These are phyloP conservation scores for Hirtodrosophila trivittata DNA, from an alignment of 2,888 invertebrate genomes.

Conservation along the genomic window DNA sequence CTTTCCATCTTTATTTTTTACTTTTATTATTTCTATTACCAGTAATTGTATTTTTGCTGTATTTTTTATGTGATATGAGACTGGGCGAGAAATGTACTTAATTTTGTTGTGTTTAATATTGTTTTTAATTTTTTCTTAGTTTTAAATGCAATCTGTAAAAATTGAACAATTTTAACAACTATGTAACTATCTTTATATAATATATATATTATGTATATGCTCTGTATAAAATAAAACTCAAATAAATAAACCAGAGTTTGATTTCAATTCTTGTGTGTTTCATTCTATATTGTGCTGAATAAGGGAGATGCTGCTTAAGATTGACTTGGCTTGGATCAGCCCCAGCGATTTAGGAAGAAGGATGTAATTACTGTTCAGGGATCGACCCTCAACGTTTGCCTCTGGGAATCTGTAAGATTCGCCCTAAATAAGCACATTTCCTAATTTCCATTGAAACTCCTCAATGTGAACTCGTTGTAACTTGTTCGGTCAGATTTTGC, in stretches of 20 bases:
- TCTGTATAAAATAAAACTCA: conserved; percentile 41
- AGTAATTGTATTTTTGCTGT: conserved; percentile 9
- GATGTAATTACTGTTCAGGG: too few relatives aligned
- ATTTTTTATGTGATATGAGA: conserved; percentile 37
- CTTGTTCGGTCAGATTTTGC: too few relatives aligned
- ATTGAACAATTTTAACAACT: conserved; percentile 21
- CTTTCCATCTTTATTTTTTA: neutral
- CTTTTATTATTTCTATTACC: conserved; percentile 15
- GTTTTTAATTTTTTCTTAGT: conserved; percentile 20
- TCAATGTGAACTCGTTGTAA: too few relatives aligned
- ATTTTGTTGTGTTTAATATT: conserved; percentile 19
- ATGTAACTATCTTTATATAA: conserved; percentile 17
- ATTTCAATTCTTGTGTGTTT: neutral
- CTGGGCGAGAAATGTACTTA: conserved; percentile 43
- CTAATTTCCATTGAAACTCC: too few relatives aligned
- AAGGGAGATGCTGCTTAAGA: too few relatives aligned
- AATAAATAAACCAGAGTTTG: conserved; percentile 20
- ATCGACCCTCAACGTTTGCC: too few relatives aligned
- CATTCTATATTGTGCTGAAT: too few relatives aligned
- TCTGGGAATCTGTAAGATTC: too few relatives aligned
- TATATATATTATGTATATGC: conserved; percentile 25
- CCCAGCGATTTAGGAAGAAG: too few relatives aligned
- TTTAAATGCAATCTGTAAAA: conserved; percentile 37
- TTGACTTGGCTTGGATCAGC: too few relatives aligned
- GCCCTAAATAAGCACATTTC: too few relatives aligned